Evolutionary conservation across 2,888 invertebrate species (phyloP).

Genomic region (Amaurobius ferox): DNA sequence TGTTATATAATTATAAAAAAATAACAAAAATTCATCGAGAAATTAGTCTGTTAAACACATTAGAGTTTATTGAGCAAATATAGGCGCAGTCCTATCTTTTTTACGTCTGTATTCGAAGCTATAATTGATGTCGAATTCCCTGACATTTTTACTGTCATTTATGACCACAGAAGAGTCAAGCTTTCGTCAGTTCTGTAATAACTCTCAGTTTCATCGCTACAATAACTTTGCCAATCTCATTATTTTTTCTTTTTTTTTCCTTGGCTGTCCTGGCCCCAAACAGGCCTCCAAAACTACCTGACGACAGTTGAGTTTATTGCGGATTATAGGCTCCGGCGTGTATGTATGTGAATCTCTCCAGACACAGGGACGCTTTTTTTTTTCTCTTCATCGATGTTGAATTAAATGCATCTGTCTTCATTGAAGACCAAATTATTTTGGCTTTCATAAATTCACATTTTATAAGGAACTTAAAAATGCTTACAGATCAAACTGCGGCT

Average conservation of each 20-base stretch:
- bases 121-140: no score
- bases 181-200: no score
- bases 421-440: not conserved
- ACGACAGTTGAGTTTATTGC: conserved; percentile 43
- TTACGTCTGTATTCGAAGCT: no score
- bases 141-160: no score
- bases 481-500: no score
- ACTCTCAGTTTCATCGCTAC: not conserved
- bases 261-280: not conserved
- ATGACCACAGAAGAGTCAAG: no score
- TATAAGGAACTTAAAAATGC: no score
- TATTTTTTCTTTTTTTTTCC: not conserved
- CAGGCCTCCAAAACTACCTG: not conserved
- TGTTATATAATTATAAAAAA: no score
- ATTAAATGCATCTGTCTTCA: not conserved
- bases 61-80: no score
- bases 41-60: no score
- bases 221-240: not conserved
- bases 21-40: no score
- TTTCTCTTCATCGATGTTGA: not conserved
- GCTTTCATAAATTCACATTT: not conserved
- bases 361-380: not conserved
- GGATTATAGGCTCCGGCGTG: conserved; percentile 31
- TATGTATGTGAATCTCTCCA: not conserved
- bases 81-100: no score